Evolutionary conservation across 2,113 vertebrate genomes (phyloP), one percentile per base, ranked within the genome.

Genomic region (Bubo scandiacus): DNA sequence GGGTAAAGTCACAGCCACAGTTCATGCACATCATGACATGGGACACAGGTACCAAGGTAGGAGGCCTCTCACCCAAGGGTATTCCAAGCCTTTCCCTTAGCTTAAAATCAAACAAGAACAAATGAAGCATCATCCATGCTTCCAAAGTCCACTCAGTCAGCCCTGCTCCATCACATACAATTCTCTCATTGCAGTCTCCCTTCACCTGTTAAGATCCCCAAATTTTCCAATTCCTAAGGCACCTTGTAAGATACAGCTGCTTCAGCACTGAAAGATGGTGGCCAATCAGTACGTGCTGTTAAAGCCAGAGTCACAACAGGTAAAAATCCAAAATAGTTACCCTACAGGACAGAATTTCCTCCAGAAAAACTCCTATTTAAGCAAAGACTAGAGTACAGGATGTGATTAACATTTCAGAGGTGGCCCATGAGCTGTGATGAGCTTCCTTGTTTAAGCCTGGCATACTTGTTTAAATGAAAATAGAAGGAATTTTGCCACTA

Each of bases 11-110:
- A 25, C 99, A 98, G 51, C 99, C 98, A 36, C 99, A 99, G 98
- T 99, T 99, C 99, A 99, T 99, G 96, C 99, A 99, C 99, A 99
- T 99, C 98, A 99, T 98, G 72, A 98, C 99, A 3, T 99, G 99
- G 8, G 99, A 99, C 92, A 99, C 98, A 0, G 99, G 99, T 94
- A 99, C 99, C 85, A 99, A 97, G 2, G 99, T 99, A 20, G 99
- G 99, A 45, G 99, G 99, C 74, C 99, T 98, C 96, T 99, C 99
- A 71, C 99, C 99, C 8, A 99, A 97, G 80, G 98, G 97, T 96
- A 98, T 98, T 86, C 98, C 98, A 80, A 99, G 95, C 79, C 97
- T 98, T 96, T 99, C 99, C 84, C 99, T 98, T 73, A 98, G 93
- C 99, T 98, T 99, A 97, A 43, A 87, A 95, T 59, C 86, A 90